phyloP scores from a whole-genome alignment of 2,113 vertebrate genomes.

The Vidua chalybeata region DNA sequence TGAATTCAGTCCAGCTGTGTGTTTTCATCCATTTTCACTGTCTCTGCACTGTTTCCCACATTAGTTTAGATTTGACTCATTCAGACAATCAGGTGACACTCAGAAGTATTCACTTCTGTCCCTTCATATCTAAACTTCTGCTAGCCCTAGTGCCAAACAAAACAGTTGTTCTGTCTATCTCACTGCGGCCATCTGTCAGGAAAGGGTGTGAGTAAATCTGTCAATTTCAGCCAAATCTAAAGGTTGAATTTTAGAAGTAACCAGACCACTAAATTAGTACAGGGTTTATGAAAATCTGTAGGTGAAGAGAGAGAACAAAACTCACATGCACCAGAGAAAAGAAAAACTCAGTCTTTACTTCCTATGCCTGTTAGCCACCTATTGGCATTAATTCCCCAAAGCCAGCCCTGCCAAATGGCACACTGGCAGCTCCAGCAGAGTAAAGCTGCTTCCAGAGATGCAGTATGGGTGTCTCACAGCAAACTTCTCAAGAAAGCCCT shows the following conservation, averaged over 20 bases:
- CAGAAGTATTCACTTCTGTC: background rate
- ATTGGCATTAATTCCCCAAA: background rate
- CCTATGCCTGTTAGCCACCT: background rate
- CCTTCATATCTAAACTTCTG: background rate
- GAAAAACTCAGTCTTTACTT: background rate
- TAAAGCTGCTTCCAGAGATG: too few species aligned
- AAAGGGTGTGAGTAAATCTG: background rate
- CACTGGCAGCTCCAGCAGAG: rapidly evolving
- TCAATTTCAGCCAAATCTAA: background rate
- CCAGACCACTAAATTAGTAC: background rate
- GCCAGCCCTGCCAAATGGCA: rapidly evolving
- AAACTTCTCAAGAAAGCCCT: background rate
- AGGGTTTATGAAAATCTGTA: background rate
- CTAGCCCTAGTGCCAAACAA: background rate
- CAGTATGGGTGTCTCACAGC: rapidly evolving
- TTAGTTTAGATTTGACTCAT: background rate
- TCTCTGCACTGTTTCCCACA: background rate
- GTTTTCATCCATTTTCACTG: background rate
- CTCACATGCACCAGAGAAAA: background rate
- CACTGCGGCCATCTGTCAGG: background rate
- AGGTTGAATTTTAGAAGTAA: background rate
- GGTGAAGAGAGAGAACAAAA: background rate
- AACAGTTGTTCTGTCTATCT: background rate
- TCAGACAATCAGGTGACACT: background rate
- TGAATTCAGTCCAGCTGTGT: background rate